Conservation (phyloP, 1,140 invertebrate species). For the Orius laevigatus region DNA sequence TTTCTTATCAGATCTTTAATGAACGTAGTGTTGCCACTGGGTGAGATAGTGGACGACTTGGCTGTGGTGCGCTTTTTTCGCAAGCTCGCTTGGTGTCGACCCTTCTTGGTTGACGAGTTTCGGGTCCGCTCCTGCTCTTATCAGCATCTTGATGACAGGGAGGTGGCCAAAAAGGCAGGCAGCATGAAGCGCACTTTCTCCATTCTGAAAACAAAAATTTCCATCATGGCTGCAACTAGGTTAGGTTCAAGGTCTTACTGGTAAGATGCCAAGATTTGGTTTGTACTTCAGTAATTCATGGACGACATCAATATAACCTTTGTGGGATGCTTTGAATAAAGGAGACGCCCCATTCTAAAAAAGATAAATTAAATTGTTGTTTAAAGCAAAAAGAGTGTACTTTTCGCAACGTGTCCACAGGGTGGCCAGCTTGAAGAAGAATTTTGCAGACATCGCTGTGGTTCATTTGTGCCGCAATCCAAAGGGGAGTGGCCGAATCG, state of each 20-base stretch:
- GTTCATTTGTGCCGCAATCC: conserved; percentile 89
- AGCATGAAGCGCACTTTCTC: conserved; percentile 75
- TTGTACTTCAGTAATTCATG: conserved; percentile 66
- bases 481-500: conserved; percentile 76
- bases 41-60: conserved; percentile 40
- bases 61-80: conserved; percentile 35
- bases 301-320: conserved; percentile 76
- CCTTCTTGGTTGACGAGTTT: conserved; percentile 50
- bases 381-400: conserved; percentile 29
- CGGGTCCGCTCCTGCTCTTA: conserved; percentile 52
- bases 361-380: not conserved
- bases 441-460: conserved; percentile 64
- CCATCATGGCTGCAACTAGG: not conserved
- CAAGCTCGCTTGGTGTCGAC: conserved; percentile 45
- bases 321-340: conserved; percentile 83
- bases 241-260: conserved; percentile 37
- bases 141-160: conserved; percentile 56
- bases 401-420: conserved; percentile 63
- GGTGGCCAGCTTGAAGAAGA: conserved; percentile 56
- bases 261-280: conserved; percentile 60
- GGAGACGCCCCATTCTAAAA: conserved; percentile 75
- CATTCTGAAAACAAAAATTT: conserved; percentile 48
- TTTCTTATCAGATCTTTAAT: conserved; percentile 3
- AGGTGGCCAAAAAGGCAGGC: conserved; percentile 76
- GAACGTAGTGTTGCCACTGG: conserved; percentile 9